These are phyloP conservation scores for Thalassarche chlororhynchos DNA, from an alignment of 2,113 vertebrate species.

Conservation along the genomic window DNA sequence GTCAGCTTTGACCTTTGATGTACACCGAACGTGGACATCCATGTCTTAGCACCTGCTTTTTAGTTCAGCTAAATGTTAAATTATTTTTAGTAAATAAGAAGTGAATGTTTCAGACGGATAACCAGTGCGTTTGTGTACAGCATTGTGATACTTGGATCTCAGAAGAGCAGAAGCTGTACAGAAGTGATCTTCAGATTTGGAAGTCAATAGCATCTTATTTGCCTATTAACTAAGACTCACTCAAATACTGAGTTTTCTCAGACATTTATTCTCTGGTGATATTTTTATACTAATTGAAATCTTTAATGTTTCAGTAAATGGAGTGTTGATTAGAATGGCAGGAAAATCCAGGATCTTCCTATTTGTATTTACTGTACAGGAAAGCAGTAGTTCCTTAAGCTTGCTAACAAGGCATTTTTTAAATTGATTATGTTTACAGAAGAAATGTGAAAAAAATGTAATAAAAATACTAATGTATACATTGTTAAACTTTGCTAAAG, in stretches of 20 bases:
- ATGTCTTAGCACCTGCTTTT: neutral
- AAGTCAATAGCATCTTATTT: neutral
- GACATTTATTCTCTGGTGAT: neutral
- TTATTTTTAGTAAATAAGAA: conserved; percentile 10
- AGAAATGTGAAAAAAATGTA: conserved; percentile 40
- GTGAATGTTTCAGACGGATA: neutral
- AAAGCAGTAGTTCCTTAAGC: neutral
- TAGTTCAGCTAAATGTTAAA: neutral
- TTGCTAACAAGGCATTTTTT: conserved; percentile 13
- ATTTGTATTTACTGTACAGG: conserved; percentile 66
- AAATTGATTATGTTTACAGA: conserved; percentile 37
- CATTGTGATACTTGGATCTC: neutral
- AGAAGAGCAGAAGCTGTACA: neutral
- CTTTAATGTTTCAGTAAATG: neutral
- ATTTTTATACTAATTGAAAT: conserved; percentile 52
- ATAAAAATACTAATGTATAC: conserved; percentile 46
- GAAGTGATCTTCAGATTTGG: neutral
- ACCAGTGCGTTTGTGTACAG: neutral
- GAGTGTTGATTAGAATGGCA: neutral
- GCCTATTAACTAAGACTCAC: conserved; percentile 20
- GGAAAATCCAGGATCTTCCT: neutral
- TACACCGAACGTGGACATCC: rapidly evolving
- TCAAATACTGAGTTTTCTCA: neutral
- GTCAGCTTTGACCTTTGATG: neutral
- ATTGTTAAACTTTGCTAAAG: conserved; percentile 11